These are phyloP conservation scores for Andrena hattorfiana DNA, from an alignment of 2,888 invertebrate genomes.

Conservation along the genomic window DNA sequence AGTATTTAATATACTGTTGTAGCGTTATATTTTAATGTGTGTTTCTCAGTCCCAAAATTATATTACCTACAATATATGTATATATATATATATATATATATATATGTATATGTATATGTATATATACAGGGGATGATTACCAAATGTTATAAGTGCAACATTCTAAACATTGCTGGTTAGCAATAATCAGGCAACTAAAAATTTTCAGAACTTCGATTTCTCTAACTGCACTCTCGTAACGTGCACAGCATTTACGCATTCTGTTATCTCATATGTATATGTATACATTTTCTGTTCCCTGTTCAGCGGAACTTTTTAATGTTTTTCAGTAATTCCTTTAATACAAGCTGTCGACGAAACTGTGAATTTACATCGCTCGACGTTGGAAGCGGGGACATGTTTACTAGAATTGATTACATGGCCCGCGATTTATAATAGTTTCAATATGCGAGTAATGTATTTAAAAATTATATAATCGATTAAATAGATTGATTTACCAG, in stretches of 20 bases:
- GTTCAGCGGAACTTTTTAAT: constrained; percentile 33
- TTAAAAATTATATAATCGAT: constrained; percentile 37
- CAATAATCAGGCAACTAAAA: constrained; percentile 59
- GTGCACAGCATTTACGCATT: constrained; percentile 25
- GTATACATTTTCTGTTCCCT: constrained; percentile 5
- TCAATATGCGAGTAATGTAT: constrained; percentile 25
- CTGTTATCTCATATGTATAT: constrained; percentile 22
- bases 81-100: constrained; percentile 41
- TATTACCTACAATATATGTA: constrained; percentile 63
- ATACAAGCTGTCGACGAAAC: constrained; percentile 19
- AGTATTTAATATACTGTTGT: constrained; percentile 46
- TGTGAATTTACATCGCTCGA: constrained; percentile 2
- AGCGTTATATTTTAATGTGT: constrained; percentile 63
- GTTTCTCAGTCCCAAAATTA: constrained; percentile 72
- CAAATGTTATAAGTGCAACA: constrained; percentile 46
- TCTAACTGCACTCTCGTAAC: constrained; percentile 40
- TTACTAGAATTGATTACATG: constrained; percentile 26
- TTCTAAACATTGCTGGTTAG: constrained; percentile 39
- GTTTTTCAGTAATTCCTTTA: constrained; percentile 12
- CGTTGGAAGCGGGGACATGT: constrained; percentile 18
- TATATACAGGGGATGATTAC: constrained; percentile 64
- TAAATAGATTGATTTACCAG: constrained; percentile 32
- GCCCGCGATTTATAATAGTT: constrained; percentile 27
- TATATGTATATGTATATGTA: constrained; percentile 55
- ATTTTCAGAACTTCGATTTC: constrained; percentile 37